phyloP scores from a whole-genome alignment of 2,797 vertebrate genomes.

The Pachyuromys duprasi region DNA sequence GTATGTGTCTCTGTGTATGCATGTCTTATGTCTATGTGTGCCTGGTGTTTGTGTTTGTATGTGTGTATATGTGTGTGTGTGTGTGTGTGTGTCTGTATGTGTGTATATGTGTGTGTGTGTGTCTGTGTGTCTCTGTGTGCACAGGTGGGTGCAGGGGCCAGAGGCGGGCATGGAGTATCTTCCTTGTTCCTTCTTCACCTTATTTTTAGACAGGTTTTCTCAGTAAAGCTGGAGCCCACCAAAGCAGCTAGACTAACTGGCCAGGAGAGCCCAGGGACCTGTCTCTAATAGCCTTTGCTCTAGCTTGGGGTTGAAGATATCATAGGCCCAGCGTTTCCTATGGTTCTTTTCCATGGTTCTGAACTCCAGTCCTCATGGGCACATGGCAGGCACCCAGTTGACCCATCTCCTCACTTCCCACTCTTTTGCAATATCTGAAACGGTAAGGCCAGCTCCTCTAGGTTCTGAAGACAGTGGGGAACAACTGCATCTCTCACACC shows the following conservation, averaged over 20 bases:
- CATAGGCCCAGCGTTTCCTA: not conserved
- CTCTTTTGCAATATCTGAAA: not conserved
- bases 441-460: not conserved
- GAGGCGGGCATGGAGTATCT: not conserved
- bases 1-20: not conserved
- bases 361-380: not conserved
- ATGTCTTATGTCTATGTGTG: not conserved
- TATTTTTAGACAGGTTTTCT: not conserved
- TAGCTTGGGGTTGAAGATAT: not conserved
- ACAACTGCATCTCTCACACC: rapidly evolving
- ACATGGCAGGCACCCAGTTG: no score
- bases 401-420: not conserved
- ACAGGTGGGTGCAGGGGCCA: not conserved
- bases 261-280: no score
- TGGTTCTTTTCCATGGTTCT: not conserved
- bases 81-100: not conserved
- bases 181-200: no score
- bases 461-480: not conserved
- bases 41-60: not conserved
- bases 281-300: not conserved
- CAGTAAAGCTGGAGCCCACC: not conserved
- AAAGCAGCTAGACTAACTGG: not conserved
- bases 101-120: not conserved
- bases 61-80: not conserved
- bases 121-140: not conserved